Percentiles rank a stretch among this genome's conserved stretches.
Evolutionary conservation across 2,113 vertebrate species (phyloP).

Genomic region (Eulacestoma nigropectus): DNA sequence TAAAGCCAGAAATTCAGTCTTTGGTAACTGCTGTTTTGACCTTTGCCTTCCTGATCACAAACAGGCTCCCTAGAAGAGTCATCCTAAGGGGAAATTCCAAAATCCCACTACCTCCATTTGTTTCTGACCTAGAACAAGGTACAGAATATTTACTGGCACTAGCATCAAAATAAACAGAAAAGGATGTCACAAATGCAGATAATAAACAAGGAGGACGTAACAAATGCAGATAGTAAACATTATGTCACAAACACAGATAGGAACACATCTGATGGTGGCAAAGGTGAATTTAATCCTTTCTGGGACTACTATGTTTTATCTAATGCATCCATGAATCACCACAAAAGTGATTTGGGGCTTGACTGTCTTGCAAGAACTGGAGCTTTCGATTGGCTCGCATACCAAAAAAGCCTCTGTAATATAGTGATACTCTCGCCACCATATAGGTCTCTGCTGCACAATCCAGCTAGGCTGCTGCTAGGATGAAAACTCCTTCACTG

Average conservation of each 20-base stretch:
- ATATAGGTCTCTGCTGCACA: neutral
- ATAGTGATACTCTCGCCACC: neutral
- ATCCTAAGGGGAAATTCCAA: neutral
- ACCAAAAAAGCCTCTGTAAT: neutral
- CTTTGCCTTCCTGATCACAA: neutral
- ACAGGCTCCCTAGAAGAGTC: neutral
- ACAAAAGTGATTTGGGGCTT: neutral
- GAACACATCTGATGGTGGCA: neutral
- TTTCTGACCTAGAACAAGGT: neutral
- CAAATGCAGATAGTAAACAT: neutral
- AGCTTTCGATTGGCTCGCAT: neutral
- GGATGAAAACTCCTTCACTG: neutral
- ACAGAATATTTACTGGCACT: neutral
- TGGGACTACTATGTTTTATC: neutral
- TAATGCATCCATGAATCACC: neutral
- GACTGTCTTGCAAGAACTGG: neutral
- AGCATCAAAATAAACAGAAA: neutral
- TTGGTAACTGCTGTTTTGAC: neutral
- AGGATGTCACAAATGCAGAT: neutral
- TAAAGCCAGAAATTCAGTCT: neutral
- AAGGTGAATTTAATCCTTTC: neutral
- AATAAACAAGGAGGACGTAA: neutral
- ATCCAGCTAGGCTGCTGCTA: neutral
- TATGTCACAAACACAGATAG: neutral
- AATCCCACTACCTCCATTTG: neutral